phyloP scores from a whole-genome alignment of 2,113 vertebrate species.

The Hydrolagus affinis region DNA sequence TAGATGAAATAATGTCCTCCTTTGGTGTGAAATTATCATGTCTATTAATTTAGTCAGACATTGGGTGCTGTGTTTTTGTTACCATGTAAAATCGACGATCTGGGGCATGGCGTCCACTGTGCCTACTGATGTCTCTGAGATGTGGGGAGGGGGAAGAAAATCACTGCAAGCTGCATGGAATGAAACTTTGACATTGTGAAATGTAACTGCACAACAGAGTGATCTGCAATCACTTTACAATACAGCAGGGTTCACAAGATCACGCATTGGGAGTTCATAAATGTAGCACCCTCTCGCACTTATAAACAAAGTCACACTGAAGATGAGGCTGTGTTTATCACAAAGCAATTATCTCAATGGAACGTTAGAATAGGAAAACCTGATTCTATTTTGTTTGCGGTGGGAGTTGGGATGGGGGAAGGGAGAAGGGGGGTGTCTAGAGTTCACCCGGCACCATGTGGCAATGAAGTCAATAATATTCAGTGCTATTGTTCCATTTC shows the following conservation, averaged over 20 bases:
- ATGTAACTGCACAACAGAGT: background rate
- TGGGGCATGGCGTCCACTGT: background rate
- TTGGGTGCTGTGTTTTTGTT: constrained; percentile 52
- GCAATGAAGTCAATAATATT: background rate
- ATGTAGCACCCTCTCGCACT: background rate
- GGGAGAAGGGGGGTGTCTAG: too few relatives aligned
- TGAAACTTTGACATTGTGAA: background rate
- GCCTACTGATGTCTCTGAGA: background rate
- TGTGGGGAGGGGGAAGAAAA: too few relatives aligned
- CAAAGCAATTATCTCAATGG: background rate
- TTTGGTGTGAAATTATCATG: constrained; percentile 94
- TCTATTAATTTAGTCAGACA: constrained; percentile 96
- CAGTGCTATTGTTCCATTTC: background rate
- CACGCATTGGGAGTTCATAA: background rate
- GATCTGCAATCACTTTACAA: background rate
- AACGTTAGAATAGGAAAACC: too few relatives aligned
- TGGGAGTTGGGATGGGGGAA: too few relatives aligned
- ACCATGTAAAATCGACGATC: constrained; percentile 10
- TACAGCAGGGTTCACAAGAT: background rate
- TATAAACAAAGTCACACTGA: too few relatives aligned
- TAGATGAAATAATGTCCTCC: constrained; percentile 80
- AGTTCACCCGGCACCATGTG: too few relatives aligned
- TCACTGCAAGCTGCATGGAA: background rate
- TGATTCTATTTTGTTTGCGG: too few relatives aligned
- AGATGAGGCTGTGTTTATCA: background rate